These are phyloP conservation scores for Pica pica DNA, from an alignment of 2,113 vertebrate species.

Conservation along the genomic window DNA sequence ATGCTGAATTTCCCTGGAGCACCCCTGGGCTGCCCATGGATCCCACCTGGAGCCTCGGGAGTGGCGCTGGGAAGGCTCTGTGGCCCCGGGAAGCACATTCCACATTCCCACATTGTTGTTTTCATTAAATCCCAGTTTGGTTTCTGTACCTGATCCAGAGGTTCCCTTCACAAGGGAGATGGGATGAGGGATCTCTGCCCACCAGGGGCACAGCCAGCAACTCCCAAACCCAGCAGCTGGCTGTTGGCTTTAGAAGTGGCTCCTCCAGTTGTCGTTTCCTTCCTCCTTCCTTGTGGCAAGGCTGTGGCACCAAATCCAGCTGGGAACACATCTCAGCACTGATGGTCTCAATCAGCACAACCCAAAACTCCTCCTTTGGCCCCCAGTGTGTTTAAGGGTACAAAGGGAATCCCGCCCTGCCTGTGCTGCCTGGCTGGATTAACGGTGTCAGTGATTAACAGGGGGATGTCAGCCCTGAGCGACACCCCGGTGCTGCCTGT, in stretches of 20 bases:
- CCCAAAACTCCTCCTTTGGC: not conserved
- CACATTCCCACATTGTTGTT: not conserved
- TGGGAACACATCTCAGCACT: not conserved
- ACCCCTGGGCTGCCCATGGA: not conserved
- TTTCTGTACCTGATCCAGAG: rapidly evolving
- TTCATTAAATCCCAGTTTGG: not conserved
- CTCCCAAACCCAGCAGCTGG: rapidly evolving
- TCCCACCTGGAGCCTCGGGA: rapidly evolving
- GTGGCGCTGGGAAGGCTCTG: rapidly evolving
- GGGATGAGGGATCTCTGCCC: not conserved
- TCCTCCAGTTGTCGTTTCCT: not conserved
- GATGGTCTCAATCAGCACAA: not conserved
- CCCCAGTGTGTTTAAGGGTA: rapidly evolving
- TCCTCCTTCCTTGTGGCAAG: not conserved
- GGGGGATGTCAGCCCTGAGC: rapidly evolving
- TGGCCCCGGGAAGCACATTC: rapidly evolving
- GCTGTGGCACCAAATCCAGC: not conserved
- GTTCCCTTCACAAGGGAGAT: not conserved
- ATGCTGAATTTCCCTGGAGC: not conserved
- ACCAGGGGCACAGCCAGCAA: rapidly evolving
- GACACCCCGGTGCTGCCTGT: not conserved
- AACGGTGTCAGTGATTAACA: rapidly evolving
- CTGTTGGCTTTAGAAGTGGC: not conserved
- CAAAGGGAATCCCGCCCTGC: not conserved
- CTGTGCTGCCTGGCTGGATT: not conserved